Evolutionary conservation across 2,113 vertebrate genomes (phyloP), one percentile per base, ranked within the genome.

Genomic region (Madoqua kirkii): DNA sequence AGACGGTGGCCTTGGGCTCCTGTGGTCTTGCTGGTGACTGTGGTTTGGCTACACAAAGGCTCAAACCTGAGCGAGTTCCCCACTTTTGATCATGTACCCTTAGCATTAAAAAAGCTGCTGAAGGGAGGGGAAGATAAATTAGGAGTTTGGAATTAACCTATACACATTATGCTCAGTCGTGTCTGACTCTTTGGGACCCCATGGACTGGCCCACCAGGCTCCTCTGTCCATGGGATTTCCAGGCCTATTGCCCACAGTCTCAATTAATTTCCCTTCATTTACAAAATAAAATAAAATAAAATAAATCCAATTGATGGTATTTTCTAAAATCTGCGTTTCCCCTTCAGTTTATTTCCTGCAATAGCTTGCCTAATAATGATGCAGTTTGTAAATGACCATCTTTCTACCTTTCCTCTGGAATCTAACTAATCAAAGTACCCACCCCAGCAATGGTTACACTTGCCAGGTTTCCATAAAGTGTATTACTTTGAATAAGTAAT

Each of bases 1-100:
- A 33, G 50, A 19, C 0, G 4, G 60, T 2, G 7, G 31, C 19
- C 1, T 43, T 7, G 10, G 76, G 6, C 19, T 43, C 59, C 11
- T 21, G 1, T 3, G 25, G 13, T 2, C 45, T 50, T 31, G 3
- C 29, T 10, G 27, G 23, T 17, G 33, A 14, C 40, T 27, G 78
- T 6, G 64, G 33, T 33, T 50, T 54, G 4, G 12, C 10, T 14
- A 16, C 1, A n/a, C 11, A n/a, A 59, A 8, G 29, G 4, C 78
- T 48, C 36, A 62, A 43, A 43, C 29, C 64, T 16, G 3, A 19
- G 43, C 4, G 6, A 78, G 43, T 31, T 17, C 62, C 62, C 23
- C 29, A 3, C 2, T 36, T 84, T 21, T 36, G 62, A 36, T 48
- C 33, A 27, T 29, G 81, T 57, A 8, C 27, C 40, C 55, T 29